Evolutionary conservation across 2,797 vertebrate species (phyloP), one percentile per base, ranked within the genome.

Genomic region (Sarcophilus harrisii): DNA sequence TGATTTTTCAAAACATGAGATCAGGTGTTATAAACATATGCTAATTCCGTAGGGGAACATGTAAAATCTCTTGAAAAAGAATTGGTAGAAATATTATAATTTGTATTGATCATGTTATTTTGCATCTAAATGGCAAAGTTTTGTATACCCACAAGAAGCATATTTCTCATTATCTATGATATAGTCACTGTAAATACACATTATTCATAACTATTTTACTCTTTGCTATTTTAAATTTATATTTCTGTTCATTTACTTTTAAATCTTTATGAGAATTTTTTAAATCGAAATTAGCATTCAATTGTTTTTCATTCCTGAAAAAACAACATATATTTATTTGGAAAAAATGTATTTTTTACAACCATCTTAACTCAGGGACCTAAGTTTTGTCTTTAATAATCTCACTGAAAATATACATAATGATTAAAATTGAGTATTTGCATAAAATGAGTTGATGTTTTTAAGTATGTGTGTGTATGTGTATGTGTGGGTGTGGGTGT

Each of bases 391-490:
- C 58, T 3, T 27, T 58, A 29, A 38, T 0, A 0, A 12, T 28
- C 0, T 2, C 16, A 27, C 18, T 28, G 29, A 29, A 81, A 89
- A 52, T 57, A 13, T 38, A 58, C 24, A 38, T 92, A 66, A n/a
- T n/a, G 30, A 62, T 54, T 62, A 62, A 32, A 93, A 60, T 0
- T 2, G 18, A 8, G 93, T 90, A 55, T 52, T 10, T 28, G 73
- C 4, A n/a, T 92, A 38, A 94, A 91, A 92, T 2, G 4, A 9
- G 3, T 45, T 18, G 0, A 3, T 49, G 2, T 32, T 49, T 38
- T 27, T 32, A 18, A 60, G 0, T 3, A 5, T 54, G 10, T 2
- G n/a, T n/a, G n/a, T 60, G 21, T 27, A 8, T 0, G 3, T 54
- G 1, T 57, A 57, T 60, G 60, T 90, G 87, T 90, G 45, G 49